A percentile compares a stretch with the other conserved stretches of the same genome.
These are phyloP conservation scores for Drosophila burlai DNA, from an alignment of 1,140 invertebrate species.

Conservation along the genomic window DNA sequence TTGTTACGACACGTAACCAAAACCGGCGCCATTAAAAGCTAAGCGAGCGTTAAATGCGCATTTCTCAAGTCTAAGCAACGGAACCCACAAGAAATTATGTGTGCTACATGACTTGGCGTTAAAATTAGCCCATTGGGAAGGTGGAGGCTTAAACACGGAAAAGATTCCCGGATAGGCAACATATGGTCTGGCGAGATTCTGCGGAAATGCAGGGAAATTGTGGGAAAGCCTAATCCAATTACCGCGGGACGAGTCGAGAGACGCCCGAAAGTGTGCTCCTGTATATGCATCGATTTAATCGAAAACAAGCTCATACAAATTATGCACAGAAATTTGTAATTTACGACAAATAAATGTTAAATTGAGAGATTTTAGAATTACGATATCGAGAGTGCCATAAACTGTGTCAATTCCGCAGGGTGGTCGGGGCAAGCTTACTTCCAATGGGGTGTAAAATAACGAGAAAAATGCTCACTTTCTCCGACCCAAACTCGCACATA, in stretches of 20 bases:
- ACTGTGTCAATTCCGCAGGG: constrained; percentile 54
- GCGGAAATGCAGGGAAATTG: not conserved
- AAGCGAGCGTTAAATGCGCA: constrained; percentile 65
- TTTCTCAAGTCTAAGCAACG: constrained; percentile 9
- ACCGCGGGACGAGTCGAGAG: constrained; percentile 7
- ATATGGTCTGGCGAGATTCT: constrained; percentile 35
- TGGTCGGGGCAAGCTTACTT: constrained; percentile 11
- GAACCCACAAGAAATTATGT: constrained; percentile 56
- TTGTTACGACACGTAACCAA: constrained; percentile 22
- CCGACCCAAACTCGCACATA: constrained; percentile 32
- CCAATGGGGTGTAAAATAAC: constrained; percentile 82
- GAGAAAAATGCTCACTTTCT: constrained; percentile 62
- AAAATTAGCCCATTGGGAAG: constrained; percentile 65
- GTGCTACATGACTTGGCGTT: constrained; percentile 69
- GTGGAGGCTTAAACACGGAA: constrained; percentile 2
- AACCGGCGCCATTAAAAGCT: constrained; percentile 1
- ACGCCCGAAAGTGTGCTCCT: constrained; percentile 11
- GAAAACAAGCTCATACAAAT: constrained; percentile 35
- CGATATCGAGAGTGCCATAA: constrained; percentile 67
- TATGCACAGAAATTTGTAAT: constrained; percentile 72
- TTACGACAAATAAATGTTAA: constrained; percentile 83
- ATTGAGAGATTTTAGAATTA: constrained; percentile 80
- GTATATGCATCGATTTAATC: constrained; percentile 28
- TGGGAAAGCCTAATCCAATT: constrained; percentile 11
- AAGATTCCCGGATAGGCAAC: constrained; percentile 22